Evolutionary conservation across 1,140 invertebrate genomes (phyloP).

Genomic region (Charaxes varanes): DNA sequence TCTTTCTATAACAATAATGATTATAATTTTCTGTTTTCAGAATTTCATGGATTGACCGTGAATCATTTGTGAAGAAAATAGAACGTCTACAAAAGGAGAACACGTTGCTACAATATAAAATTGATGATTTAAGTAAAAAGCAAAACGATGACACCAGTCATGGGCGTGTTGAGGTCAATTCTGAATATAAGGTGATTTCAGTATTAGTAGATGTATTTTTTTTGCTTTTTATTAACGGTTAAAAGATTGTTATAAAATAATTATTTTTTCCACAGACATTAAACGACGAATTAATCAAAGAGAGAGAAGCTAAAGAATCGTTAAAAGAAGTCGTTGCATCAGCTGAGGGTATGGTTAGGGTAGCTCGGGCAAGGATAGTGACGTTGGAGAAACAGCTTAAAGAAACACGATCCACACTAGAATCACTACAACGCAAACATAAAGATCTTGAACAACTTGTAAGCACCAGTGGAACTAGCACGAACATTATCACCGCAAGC

Average conservation of each 20-base stretch:
- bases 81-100: constrained; percentile 52
- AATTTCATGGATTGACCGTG: constrained; percentile 53
- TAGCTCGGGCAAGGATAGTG: constrained; percentile 46
- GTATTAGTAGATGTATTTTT: neutral
- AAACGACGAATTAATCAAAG: constrained; percentile 43
- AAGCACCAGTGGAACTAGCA: too few species aligned
- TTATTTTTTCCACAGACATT: too few species aligned
- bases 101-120: constrained; percentile 39
- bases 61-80: constrained; percentile 42
- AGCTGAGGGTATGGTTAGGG: constrained; percentile 55
- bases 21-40: too few species aligned
- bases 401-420: constrained; percentile 29
- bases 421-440: constrained; percentile 26
- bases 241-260: neutral
- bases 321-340: constrained; percentile 47
- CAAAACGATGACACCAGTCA: constrained; percentile 23
- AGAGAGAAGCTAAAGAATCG: constrained; percentile 41
- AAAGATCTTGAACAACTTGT: constrained; percentile 38
- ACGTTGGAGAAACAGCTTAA: constrained; percentile 53
- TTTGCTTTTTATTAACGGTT: neutral
- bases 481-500: too few species aligned
- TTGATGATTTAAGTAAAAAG: constrained; percentile 45
- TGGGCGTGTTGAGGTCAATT: too few species aligned
- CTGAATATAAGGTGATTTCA: too few species aligned
- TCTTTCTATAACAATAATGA: neutral